Percentiles rank a stretch among this genome's conserved stretches.
phyloP scores from a whole-genome alignment of 2,888 invertebrate genomes.

The Oligia fasciuncula region DNA sequence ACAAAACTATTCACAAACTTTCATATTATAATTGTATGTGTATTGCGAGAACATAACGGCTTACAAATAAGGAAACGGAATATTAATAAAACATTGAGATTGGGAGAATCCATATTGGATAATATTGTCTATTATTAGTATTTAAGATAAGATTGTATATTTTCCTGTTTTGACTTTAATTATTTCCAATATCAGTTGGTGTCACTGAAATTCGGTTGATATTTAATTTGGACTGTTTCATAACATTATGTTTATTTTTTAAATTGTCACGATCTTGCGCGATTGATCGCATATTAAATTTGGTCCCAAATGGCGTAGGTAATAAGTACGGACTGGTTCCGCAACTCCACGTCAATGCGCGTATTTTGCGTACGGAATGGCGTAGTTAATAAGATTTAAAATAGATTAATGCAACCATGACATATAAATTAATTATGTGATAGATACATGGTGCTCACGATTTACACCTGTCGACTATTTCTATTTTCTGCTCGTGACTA shows the following conservation, averaged over 20 bases:
- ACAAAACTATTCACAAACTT: neutral
- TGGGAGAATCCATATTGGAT: conserved; percentile 17
- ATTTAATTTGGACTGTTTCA: neutral
- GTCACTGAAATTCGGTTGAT: neutral
- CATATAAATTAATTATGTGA: too few species aligned
- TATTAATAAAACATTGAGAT: neutral
- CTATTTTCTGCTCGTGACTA: too few species aligned
- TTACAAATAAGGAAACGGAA: conserved; percentile 1
- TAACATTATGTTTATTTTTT: neutral
- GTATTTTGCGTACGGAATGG: too few species aligned
- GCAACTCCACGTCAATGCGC: too few species aligned
- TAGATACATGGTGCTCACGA: too few species aligned
- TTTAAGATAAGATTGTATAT: conserved; percentile 9
- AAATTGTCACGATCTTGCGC: neutral
- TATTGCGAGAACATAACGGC: too few species aligned
- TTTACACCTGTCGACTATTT: too few species aligned
- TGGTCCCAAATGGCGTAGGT: neutral
- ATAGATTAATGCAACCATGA: too few species aligned
- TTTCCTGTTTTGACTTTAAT: conserved; percentile 17
- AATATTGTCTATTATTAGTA: neutral
- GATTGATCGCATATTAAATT: neutral
- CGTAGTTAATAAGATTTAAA: too few species aligned
- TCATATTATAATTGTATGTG: neutral
- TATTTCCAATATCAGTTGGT: neutral
- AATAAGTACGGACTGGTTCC: too few species aligned